phyloP scores from a whole-genome alignment of 1,140 invertebrate species.

The Andricus grossulariae region DNA sequence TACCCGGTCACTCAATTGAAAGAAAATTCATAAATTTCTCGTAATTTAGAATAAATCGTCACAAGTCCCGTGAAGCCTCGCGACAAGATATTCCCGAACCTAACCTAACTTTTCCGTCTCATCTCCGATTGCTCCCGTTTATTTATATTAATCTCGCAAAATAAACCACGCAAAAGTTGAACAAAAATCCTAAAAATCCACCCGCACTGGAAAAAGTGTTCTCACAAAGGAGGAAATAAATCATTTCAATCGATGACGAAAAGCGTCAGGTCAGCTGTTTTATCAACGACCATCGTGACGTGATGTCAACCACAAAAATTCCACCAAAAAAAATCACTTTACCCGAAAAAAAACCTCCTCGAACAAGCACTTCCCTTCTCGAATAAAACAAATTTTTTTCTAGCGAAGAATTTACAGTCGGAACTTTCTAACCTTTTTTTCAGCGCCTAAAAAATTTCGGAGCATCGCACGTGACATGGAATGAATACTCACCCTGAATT shows the following conservation, averaged over 20 bases:
- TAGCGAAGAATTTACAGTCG: neutral
- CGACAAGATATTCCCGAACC: conserved; percentile 2
- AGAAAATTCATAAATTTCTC: too few species aligned
- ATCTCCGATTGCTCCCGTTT: neutral
- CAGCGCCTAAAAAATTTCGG: neutral
- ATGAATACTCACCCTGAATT: neutral
- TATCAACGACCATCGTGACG: neutral
- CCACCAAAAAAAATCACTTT: neutral
- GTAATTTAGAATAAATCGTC: too few species aligned
- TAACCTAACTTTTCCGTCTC: neutral
- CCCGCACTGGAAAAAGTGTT: neutral
- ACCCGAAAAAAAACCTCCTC: too few species aligned
- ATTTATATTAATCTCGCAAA: neutral
- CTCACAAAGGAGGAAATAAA: neutral
- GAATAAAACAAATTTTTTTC: too few species aligned
- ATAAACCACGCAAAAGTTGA: neutral
- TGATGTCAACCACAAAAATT: neutral
- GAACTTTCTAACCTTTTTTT: too few species aligned
- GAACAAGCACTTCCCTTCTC: neutral
- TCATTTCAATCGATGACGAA: neutral
- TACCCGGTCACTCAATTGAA: too few species aligned
- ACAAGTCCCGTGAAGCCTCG: neutral
- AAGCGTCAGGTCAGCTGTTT: conserved; percentile 5
- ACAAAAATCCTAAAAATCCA: neutral
- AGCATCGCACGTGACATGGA: neutral